Evolutionary conservation across 1,140 invertebrate genomes (phyloP).

Genomic region (Branchinecta lynchi): DNA sequence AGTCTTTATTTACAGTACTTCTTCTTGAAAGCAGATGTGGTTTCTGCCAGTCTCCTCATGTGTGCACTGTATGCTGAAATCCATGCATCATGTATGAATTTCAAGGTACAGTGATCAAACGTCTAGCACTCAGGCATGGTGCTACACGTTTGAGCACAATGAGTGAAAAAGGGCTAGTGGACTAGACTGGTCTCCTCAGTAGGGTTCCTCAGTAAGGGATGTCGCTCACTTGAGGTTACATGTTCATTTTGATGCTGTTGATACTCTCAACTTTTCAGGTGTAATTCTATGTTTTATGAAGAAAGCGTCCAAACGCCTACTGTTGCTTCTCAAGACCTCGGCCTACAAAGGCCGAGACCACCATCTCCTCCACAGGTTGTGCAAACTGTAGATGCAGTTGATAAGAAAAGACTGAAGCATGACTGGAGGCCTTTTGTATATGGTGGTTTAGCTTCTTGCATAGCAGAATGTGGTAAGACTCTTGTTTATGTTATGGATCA

Average conservation of each 20-base stretch:
- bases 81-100: too few relatives aligned
- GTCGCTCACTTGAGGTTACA: too few relatives aligned
- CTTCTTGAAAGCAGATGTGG: too few relatives aligned
- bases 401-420: background rate
- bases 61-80: too few relatives aligned
- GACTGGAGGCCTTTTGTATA: slow-evolving; percentile 82
- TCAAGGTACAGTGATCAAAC: too few relatives aligned
- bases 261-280: background rate
- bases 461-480: slow-evolving; percentile 74
- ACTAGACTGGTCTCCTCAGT: too few relatives aligned
- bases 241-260: background rate
- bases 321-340: background rate
- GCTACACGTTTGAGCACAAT: too few relatives aligned
- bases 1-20: too few relatives aligned
- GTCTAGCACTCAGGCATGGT: too few relatives aligned
- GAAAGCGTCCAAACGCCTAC: background rate
- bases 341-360: background rate
- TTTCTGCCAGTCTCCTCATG: too few relatives aligned
- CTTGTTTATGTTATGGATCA: slow-evolving; percentile 10
- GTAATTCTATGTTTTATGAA: slow-evolving; percentile 7
- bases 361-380: background rate
- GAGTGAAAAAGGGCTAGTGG: too few relatives aligned
- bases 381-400: background rate
- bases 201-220: too few relatives aligned
- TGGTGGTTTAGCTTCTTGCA: slow-evolving; percentile 77